Base-by-base conservation (phyloP, 2,888 invertebrate species). In the Venusia cambrica region DNA sequence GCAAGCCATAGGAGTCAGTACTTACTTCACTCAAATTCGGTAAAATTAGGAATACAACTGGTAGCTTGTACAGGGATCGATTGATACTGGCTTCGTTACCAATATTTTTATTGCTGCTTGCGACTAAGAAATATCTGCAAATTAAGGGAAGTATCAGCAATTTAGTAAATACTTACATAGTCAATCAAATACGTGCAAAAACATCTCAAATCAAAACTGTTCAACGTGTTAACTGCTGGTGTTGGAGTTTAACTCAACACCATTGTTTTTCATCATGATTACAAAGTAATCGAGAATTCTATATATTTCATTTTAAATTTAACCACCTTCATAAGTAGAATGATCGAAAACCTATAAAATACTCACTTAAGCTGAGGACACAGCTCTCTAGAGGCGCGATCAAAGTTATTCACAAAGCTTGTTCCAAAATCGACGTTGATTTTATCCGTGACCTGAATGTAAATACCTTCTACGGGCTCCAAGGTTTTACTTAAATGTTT, bases 11-110 rank as follows among this genome's bases (percentile, higher is more conserved):
- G n/a, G n/a, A n/a, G n/a, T n/a, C n/a, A n/a, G n/a, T n/a, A n/a
- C n/a, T n/a, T n/a, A n/a, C n/a, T n/a, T n/a, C n/a, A n/a, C n/a
- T n/a, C n/a, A n/a, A n/a, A n/a, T n/a, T n/a, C n/a, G n/a, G n/a
- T n/a, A n/a, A n/a, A n/a, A n/a, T n/a, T n/a, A n/a, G n/a, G n/a
- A n/a, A n/a, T n/a, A n/a, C n/a, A n/a, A n/a, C n/a, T n/a, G n/a
- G n/a, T n/a, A n/a, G n/a, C n/a, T n/a, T n/a, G n/a, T n/a, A n/a
- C 5, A 45, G 9, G 18, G 4, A 64, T 11, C 5, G 41, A 5
- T 45, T 27, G 2, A 22, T 26, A 12, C 38, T 47, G 2, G 52
- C 31, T 0, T 19, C 14, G 15, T 8, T 5, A 24, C 4, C 1
- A 6, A 6, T 5, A 6, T 12, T 9, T 6, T 12, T 22, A 1